Base-by-base conservation (phyloP, 2,888 invertebrate genomes). In the Epistrophella euchroma region DNA sequence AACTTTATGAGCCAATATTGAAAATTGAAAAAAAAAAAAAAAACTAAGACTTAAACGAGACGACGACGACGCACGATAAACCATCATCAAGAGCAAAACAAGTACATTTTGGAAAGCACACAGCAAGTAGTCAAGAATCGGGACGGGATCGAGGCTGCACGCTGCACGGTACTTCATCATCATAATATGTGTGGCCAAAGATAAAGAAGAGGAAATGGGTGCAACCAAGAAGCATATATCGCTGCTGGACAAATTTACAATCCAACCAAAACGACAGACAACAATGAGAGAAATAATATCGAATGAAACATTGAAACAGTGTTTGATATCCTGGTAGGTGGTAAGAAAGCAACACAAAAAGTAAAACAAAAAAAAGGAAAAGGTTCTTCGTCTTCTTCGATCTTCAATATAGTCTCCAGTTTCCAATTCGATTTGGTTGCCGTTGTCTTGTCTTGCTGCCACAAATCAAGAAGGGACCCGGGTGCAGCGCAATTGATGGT, bases 281-380 rank as follows among this genome's bases (percentile, higher is more conserved):
- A 84, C 84, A 85, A 85, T 85, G 75, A 52, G 52, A 83, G 62
- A 77, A 77, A 70, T 73, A 70, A 80, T 68, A 75, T 74, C 37
- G 68, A n/a, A n/a, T n/a, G n/a, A 84, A 75, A 72, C 71, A 79
- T 72, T 75, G 79, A 71, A 84, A 80, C 74, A 70, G 25, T 68
- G 79, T 77, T 40, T 58, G 71, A 79, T 76, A 76, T 86, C 85
- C 80, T 86, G 76, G 85, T 86, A 86, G 80, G 85, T 86, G 85
- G 85, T 73, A 80, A 74, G 25, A 40, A 62, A 58, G 62, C 66
- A 68, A 52, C n/a, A 28, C 7, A 25, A 6, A 40, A 62, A 58
- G 62, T 60, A 68, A 52, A 15, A 28, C 7, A 25, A 6, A 28
- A 13, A 17, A 28, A 66, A 28, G 2, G 6, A 40, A 43, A 62